Base-by-base conservation (phyloP, 2,888 invertebrate genomes). In the Amiota minor region DNA sequence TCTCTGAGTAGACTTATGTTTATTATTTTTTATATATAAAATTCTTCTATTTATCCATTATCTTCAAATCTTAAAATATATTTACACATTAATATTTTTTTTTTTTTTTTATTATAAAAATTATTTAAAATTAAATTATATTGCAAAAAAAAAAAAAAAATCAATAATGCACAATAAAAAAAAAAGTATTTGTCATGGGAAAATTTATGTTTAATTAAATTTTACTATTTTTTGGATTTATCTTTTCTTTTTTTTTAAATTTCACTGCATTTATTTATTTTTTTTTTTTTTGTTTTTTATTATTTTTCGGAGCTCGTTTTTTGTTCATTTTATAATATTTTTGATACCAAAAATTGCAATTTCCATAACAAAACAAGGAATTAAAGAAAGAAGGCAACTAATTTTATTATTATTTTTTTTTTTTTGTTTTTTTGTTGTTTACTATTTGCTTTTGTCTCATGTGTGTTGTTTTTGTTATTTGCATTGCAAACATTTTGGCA, bases 141-240 rank as follows among this genome's bases (percentile, higher is more conserved):
- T 62, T 14, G 11, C 8, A 35, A 11, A 10, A 14, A 83, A 84
- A 82, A 80, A 78, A 76, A 78, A 76, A 61, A 76, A 78, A 76
- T 49, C 73, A 79, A 77, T 79, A 83, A 83, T 80, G 78, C 80
- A 71, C 67, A 79, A 77, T 80, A 79, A 75, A 76, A 78, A 75
- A 78, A 74, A 77, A 80, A 79, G 35, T 35, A 35, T 78, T 20
- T 23, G 62, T 35, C 45, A 16, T 62, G 62, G 35, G 53, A 68
- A 68, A 68, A 59, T 35, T 76, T 77, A 76, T 70, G 8, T 16
- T 16, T 72, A 64, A 35, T 10, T 14, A 79, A 79, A 80, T 75
- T 81, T 78, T 76, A 75, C 80, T 79, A 77, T 82, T 76, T 75
- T 75, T 78, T 78, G 77, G 61, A 74, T 77, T 77, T 55, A 10